Percentiles rank a stretch among this genome's conserved stretches.
These are phyloP conservation scores for Heterotilapia buettikoferi DNA, from an alignment of 2,113 vertebrate genomes.

Conservation along the genomic window DNA sequence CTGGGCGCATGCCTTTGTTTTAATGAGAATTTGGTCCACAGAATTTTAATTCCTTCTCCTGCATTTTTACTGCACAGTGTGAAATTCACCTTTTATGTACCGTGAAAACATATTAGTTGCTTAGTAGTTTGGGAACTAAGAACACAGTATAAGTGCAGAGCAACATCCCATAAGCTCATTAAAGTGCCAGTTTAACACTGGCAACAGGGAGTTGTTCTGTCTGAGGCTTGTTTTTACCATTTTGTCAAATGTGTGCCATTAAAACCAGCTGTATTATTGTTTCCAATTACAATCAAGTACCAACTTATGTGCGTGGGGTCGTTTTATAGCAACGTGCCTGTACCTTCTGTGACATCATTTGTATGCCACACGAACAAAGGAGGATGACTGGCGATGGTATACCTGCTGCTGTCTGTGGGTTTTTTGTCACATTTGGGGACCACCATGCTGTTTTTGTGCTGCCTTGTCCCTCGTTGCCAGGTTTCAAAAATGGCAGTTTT, in stretches of 20 bases:
- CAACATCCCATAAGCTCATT: neutral
- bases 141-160: accelerated
- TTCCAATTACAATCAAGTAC: neutral
- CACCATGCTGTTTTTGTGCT: neutral
- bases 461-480: neutral
- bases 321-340: neutral
- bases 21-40: neutral
- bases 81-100: neutral
- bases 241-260: neutral
- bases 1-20: neutral
- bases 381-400: neutral
- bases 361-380: neutral
- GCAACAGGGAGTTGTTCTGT: neutral
- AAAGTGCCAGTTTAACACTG: neutral
- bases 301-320: neutral
- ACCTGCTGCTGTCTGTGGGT: neutral
- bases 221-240: neutral
- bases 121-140: neutral
- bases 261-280: neutral
- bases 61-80: neutral
- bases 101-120: neutral
- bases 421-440: neutral
- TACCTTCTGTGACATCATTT: neutral
- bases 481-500: neutral
- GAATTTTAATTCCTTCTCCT: neutral